These are phyloP conservation scores for Megamerina dolium DNA, from an alignment of 2,888 invertebrate species.

Conservation along the genomic window DNA sequence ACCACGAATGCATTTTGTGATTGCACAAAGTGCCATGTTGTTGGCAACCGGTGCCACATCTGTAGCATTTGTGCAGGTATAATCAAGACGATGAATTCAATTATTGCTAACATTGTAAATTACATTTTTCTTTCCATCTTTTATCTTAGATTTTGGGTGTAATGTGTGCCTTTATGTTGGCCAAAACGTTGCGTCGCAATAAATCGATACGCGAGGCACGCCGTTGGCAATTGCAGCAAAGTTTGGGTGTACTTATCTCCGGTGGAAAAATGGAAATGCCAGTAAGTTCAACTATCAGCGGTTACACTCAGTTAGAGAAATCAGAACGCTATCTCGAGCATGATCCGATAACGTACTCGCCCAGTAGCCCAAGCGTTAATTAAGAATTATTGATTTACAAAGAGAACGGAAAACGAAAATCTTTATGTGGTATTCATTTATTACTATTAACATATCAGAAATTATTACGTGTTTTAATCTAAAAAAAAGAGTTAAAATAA, in stretches of 20 bases:
- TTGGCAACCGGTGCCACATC: slow-evolving; percentile 70
- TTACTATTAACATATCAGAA: too few relatives aligned
- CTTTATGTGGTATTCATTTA: too few relatives aligned
- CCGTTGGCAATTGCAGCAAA: slow-evolving; percentile 57
- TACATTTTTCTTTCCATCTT: background rate
- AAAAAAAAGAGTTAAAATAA: too few relatives aligned
- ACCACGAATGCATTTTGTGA: slow-evolving; percentile 55
- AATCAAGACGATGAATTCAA: background rate
- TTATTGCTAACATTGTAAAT: background rate
- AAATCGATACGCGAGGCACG: slow-evolving; percentile 67
- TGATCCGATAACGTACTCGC: slow-evolving; percentile 41
- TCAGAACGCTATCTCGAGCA: slow-evolving; percentile 28
- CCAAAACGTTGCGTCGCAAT: slow-evolving; percentile 73
- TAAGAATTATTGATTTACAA: slow-evolving; percentile 21
- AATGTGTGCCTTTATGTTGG: slow-evolving; percentile 82
- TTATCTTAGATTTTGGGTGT: slow-evolving; percentile 73
- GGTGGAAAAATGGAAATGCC: slow-evolving; percentile 39
- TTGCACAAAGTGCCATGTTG: slow-evolving; percentile 66
- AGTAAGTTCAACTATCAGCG: slow-evolving; percentile 35
- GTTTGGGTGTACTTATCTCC: slow-evolving; percentile 42
- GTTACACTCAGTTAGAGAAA: slow-evolving; percentile 44
- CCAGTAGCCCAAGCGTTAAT: slow-evolving; percentile 47
- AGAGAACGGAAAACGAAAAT: too few relatives aligned
- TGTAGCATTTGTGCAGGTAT: slow-evolving; percentile 73
- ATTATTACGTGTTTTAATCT: too few relatives aligned